Evolutionary conservation across 2,797 vertebrate species (phyloP), one percentile per base, ranked within the genome.

Genomic region (Platalea minor): DNA sequence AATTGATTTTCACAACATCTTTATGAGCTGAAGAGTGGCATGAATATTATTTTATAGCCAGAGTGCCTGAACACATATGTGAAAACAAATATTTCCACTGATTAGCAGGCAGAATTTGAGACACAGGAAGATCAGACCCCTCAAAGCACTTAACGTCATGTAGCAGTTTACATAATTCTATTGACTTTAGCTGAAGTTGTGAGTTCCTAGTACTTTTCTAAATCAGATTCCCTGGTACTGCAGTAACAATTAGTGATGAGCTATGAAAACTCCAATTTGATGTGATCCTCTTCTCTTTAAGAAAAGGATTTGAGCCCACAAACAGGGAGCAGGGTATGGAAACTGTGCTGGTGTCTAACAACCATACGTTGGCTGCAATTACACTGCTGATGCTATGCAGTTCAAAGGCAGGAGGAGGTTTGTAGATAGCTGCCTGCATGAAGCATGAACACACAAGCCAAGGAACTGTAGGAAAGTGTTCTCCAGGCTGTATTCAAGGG

Each of bases 381-480:
- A 10, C 4, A 1, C 3, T 15, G 31, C 4, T 73, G 75, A 19
- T 50, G 28, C 1, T 16, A 3, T 3, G 2, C n/a, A 45, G 19
- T 16, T 41, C 54, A 65, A 61, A 80, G 70, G 35, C 31, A 76
- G 31, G 37, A 26, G 13, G 51, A 80, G 18, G 17, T 41, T 54
- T 67, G n/a, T 43, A 63, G 50, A 5, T 41, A 37, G 20, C 45
- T 82, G 41, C 59, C 37, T 64, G 8, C 45, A 24, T 26, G 37
- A 21, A 59, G 9, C 29, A 25, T 13, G 59, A 89, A 70, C 39
- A 74, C 18, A 50, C 12, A 11, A 73, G 56, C 1, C n/a, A 35
- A 59, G 39, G 4, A 54, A 33, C 8, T 9, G 20, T 43, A 33
- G 17, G 11, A 67, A 54, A 70, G 3, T 13, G 29, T 51, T 86